Evolutionary conservation across 2,888 invertebrate species (phyloP).

Genomic region (Polymixis flavicincta): DNA sequence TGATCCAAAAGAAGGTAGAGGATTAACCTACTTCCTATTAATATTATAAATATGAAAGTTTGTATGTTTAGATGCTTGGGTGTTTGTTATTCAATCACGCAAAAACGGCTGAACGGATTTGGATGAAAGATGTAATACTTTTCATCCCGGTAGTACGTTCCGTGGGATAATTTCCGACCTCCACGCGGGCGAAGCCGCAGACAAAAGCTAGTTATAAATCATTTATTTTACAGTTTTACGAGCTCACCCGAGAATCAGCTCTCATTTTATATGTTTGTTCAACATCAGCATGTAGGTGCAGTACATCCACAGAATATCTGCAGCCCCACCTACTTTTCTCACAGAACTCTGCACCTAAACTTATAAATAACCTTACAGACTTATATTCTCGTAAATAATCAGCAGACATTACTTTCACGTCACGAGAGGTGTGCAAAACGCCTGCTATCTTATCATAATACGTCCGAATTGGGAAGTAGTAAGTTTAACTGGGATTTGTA

Average conservation of each 20-base stretch:
- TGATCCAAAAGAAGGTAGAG: not conserved
- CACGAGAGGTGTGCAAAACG: conserved; percentile 38
- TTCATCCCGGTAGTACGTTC: too few species aligned
- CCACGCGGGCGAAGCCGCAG: too few species aligned
- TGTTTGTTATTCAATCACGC: too few species aligned
- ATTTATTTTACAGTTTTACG: not conserved
- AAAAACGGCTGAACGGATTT: too few species aligned
- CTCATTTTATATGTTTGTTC: conserved; percentile 7
- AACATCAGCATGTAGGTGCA: not conserved
- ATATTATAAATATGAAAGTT: too few species aligned
- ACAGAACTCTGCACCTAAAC: conserved; percentile 22
- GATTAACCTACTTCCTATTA: not conserved
- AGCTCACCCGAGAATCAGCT: not conserved
- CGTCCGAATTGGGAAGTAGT: conserved; percentile 36
- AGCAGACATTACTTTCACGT: conserved; percentile 34
- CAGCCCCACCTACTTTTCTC: conserved; percentile 11
- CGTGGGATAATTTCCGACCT: too few species aligned
- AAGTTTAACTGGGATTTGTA: conserved; percentile 5
- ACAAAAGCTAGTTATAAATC: not conserved
- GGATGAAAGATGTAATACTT: too few species aligned
- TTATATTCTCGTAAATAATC: conserved; percentile 47
- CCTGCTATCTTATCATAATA: conserved; percentile 24
- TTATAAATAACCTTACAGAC: conserved; percentile 20
- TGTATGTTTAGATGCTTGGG: too few species aligned
- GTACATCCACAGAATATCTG: not conserved